Conservation (phyloP, 2,888 invertebrate species). For the Laothoe populi region DNA sequence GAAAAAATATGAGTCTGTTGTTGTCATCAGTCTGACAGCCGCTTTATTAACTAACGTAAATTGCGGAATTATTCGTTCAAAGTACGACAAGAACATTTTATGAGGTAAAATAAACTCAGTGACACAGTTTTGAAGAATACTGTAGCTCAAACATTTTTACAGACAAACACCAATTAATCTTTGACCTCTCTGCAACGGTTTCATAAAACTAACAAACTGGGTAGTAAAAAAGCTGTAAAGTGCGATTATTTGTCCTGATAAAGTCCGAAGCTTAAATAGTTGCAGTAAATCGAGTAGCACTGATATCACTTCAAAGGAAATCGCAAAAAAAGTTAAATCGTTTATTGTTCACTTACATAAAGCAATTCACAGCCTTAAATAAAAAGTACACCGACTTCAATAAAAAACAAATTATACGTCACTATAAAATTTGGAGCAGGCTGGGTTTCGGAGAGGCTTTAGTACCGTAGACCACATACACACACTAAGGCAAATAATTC, state of each 20-base stretch:
- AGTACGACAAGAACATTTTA: conserved; percentile 22
- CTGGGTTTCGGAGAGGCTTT: too few relatives aligned
- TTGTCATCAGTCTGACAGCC: conserved; percentile 38
- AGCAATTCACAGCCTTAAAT: neutral
- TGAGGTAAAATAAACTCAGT: conserved; percentile 27
- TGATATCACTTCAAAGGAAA: conserved; percentile 43
- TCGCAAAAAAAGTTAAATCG: conserved; percentile 32
- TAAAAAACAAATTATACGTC: too few relatives aligned
- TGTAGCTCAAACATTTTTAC: neutral
- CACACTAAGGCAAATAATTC: too few relatives aligned
- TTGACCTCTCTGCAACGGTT: conserved; percentile 34
- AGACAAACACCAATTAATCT: conserved; percentile 40
- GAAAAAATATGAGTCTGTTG: conserved; percentile 50
- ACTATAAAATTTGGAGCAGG: too few relatives aligned
- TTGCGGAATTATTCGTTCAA: conserved; percentile 44
- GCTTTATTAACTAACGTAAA: conserved; percentile 49
- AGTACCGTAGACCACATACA: too few relatives aligned
- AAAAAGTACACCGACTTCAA: too few relatives aligned
- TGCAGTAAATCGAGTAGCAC: conserved; percentile 37
- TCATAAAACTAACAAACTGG: conserved; percentile 39
- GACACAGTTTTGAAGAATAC: neutral
- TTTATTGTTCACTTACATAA: conserved; percentile 1
- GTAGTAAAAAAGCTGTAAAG: conserved; percentile 50
- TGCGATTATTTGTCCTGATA: conserved; percentile 52
- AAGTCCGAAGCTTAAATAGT: conserved; percentile 40